phyloP scores from a whole-genome alignment of 1,140 invertebrate genomes.

The Sycobia sp. region DNA sequence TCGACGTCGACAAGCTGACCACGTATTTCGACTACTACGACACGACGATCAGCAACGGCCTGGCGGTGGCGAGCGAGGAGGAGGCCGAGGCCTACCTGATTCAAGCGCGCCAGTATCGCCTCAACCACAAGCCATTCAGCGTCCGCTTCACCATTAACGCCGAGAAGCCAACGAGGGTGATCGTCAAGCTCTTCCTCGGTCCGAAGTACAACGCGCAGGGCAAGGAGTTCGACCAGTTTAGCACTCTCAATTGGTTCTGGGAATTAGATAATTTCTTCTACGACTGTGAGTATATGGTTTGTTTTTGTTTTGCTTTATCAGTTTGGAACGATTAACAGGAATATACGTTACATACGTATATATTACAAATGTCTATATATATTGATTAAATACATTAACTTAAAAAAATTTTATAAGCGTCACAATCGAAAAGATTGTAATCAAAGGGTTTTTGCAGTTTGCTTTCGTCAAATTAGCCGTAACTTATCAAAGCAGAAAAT shows the following conservation, averaged over 20 bases:
- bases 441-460: too few species aligned
- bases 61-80: constrained; percentile 53
- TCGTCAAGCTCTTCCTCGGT: constrained; percentile 71
- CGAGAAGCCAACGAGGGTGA: constrained; percentile 62
- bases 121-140: constrained; percentile 70
- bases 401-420: too few species aligned
- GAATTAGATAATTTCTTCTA: constrained; percentile 64
- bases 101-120: constrained; percentile 51
- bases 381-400: too few species aligned
- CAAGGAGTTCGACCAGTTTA: constrained; percentile 57
- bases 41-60: constrained; percentile 69
- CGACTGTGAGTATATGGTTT: constrained; percentile 45
- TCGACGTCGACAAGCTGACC: constrained; percentile 68
- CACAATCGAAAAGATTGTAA: too few species aligned
- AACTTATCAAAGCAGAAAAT: too few species aligned
- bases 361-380: too few species aligned
- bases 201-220: constrained; percentile 69
- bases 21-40: constrained; percentile 77
- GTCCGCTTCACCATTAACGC: constrained; percentile 66
- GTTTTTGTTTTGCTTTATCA: too few species aligned
- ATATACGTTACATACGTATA: too few species aligned
- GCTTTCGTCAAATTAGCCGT: too few species aligned
- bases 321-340: too few species aligned
- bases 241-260: constrained; percentile 68
- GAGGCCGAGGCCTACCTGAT: constrained; percentile 44